phyloP scores from a whole-genome alignment of 2,113 vertebrate genomes.

The Isurus oxyrinchus region DNA sequence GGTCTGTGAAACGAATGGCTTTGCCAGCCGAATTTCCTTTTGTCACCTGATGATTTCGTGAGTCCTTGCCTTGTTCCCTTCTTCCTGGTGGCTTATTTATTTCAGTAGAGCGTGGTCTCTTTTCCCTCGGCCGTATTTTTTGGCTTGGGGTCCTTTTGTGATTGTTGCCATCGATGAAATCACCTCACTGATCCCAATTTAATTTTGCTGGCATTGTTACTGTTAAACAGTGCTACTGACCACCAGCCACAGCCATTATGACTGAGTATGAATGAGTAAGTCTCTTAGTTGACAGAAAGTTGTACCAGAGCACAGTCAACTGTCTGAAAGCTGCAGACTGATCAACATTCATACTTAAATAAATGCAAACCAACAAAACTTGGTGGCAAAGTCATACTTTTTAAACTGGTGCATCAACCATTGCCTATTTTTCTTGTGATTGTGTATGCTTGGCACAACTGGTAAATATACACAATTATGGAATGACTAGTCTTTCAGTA shows the following conservation, averaged over 20 bases:
- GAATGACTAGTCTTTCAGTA: neutral
- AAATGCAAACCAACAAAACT: neutral
- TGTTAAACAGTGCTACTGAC: neutral
- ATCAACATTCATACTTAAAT: neutral
- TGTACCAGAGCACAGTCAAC: neutral
- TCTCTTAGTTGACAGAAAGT: neutral
- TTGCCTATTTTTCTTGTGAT: neutral
- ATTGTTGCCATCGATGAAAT: neutral
- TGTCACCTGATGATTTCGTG: neutral
- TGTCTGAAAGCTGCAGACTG: neutral
- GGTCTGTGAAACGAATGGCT: neutral
- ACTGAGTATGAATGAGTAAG: too few species aligned
- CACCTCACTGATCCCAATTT: neutral
- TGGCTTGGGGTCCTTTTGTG: neutral
- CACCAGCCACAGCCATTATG: neutral
- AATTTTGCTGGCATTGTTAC: neutral
- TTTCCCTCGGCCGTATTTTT: neutral
- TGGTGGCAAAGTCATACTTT: neutral
- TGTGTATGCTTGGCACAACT: neutral
- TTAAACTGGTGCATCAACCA: neutral
- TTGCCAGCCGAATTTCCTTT: neutral
- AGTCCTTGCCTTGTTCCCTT: neutral
- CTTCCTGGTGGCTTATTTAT: neutral
- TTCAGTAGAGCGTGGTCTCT: neutral
- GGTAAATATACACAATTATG: neutral